Percentiles rank a stretch among this genome's conserved stretches.
These are phyloP conservation scores for Pedetes capensis DNA, from an alignment of 2,113 vertebrate genomes.

Conservation along the genomic window DNA sequence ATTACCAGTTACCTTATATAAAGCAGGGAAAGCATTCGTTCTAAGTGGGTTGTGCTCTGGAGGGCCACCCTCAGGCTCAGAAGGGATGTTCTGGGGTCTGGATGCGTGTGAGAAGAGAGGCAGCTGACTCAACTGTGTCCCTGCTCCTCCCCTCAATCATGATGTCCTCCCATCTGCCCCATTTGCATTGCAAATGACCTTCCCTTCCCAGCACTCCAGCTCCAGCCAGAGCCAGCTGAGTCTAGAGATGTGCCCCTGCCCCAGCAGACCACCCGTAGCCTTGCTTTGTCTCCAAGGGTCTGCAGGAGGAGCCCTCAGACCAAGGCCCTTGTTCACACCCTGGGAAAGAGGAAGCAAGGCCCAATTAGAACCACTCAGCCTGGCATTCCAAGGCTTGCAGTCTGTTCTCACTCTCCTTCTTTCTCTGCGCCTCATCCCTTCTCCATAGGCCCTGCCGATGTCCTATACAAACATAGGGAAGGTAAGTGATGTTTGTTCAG, in stretches of 20 bases:
- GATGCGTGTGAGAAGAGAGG: constrained; percentile 42
- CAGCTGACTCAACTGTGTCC: constrained; percentile 54
- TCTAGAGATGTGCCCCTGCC: background rate
- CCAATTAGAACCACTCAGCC: background rate
- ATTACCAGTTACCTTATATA: background rate
- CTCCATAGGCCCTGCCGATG: background rate
- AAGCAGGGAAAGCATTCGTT: background rate
- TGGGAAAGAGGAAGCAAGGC: background rate
- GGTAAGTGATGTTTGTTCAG: background rate
- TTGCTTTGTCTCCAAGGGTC: constrained; percentile 32
- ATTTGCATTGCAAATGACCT: constrained; percentile 61
- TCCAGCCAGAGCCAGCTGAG: constrained; percentile 47
- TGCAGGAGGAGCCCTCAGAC: constrained; percentile 24
- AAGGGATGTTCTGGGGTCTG: background rate
- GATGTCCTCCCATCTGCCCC: constrained; percentile 63
- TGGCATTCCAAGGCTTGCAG: background rate
- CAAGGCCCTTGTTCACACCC: background rate
- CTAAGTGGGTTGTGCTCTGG: background rate
- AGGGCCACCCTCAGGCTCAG: background rate
- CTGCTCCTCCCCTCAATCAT: background rate
- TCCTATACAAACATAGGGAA: background rate
- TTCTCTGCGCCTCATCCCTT: background rate
- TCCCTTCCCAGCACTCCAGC: constrained; percentile 36
- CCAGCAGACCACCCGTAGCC: background rate
- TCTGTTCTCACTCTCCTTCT: background rate